Evolutionary conservation across 1,140 invertebrate genomes (phyloP), one percentile per base, ranked within the genome.

Genomic region (Lordiphosa stackelbergi): DNA sequence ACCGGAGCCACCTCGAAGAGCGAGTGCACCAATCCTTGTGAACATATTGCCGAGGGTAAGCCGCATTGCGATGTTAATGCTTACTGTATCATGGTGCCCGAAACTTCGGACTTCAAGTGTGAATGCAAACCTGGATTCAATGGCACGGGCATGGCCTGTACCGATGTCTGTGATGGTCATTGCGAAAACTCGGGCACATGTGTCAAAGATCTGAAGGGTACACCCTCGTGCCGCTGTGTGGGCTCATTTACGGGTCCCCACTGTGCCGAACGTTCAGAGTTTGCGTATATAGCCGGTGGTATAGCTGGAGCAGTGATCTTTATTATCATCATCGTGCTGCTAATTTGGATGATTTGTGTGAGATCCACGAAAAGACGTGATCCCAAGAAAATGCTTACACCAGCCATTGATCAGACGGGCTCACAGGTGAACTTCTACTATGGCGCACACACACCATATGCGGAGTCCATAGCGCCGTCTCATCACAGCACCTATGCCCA

Each of bases 261-360:
- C 56, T 97, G 95, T 78, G 91, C 93, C 4, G 95, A 96, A 71
- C 97, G 97, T 86, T 96, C 95, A 1, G 95, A 97, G 78, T 97
- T 98, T 87, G 95, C 96, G 4, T 98, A 97, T 87, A 96, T 97
- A 58, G 96, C 95, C 13, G 95, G 95, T 8, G 96, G 96, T 11
- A 96, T 97, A 60, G 95, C 96, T 19, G 95, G 94, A 11, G 94
- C 94, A 9, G 96, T 97, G 13, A 94, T 97, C 59, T 93, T 97
- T 73, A 94, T 97, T 57, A 97, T 98, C 62, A 92, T 98, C 71
- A 92, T 97, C 54, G 95, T 97, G 4, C 90, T 98, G 35, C 92
- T 98, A 10, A 95, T 98, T 48, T 98, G 96, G 96, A 98, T 98
- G 96, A 98, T 98, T 74, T 98, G 96, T 88, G 95, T 95, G 35